These are phyloP conservation scores for Calyptomena viridis DNA, from an alignment of 2,113 vertebrate species.

Conservation along the genomic window DNA sequence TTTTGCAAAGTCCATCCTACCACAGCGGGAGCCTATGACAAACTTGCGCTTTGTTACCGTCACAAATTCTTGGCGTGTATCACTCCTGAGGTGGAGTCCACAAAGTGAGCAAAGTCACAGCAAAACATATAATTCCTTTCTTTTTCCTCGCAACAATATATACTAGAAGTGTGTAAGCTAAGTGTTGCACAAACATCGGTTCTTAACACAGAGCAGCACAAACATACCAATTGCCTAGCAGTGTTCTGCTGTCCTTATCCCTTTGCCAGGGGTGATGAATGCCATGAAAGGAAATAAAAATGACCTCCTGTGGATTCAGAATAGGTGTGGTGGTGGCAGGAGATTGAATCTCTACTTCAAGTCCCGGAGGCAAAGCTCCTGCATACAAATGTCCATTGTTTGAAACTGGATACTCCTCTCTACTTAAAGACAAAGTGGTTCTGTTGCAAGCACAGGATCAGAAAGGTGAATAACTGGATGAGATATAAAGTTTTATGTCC, in stretches of 20 bases:
- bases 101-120: background rate
- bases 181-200: background rate
- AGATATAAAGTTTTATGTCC: background rate
- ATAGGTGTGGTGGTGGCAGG: background rate
- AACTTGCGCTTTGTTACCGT: background rate
- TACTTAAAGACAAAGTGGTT: background rate
- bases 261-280: background rate
- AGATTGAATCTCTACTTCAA: background rate
- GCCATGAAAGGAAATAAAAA: background rate
- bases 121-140: background rate
- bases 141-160: background rate
- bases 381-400: accelerated
- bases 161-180: background rate
- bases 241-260: background rate
- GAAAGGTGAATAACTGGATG: background rate
- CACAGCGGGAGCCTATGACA: background rate
- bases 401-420: background rate
- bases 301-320: background rate
- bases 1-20: background rate
- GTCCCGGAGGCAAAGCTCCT: background rate
- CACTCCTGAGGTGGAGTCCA: background rate
- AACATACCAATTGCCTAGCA: background rate
- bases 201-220: background rate
- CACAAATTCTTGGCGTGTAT: background rate
- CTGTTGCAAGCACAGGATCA: background rate